Evolutionary conservation across 1,140 invertebrate genomes (phyloP), one percentile per base, ranked within the genome.

Genomic region (Neodiprion lecontei): DNA sequence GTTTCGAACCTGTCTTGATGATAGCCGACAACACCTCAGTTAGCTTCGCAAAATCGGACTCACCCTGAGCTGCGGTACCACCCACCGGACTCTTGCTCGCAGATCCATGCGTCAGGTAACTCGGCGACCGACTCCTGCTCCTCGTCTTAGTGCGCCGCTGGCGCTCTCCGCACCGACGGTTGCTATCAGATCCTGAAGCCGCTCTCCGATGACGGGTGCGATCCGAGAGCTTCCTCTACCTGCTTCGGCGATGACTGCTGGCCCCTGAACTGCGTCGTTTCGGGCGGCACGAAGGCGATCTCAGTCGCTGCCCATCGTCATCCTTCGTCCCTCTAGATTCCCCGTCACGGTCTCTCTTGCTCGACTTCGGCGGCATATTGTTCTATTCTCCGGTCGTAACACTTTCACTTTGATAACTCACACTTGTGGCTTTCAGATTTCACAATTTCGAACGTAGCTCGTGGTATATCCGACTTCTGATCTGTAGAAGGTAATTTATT

Each of bases 51-150:
- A 61, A 61, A 61, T 61, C 53, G 11, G 53, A 61, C 72, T 76
- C 72, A 76, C 72, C 75, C 69, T 75, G 8, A 47, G 23, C 40
- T 67, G 72, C 28, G 28, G 28, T 40, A 40, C 28, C 28, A 40
- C 28, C 28, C 1, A 49, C 48, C 47, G 48, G 48, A 49, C n/a
- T n/a, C 12, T 8, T n/a, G 0, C 12, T 10, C 7, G 69, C 28
- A 3, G n/a, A 48, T 48, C 61, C n/a, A 9, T 21, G 69, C n/a
- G 48, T 17, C 48, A 17, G 69, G 48, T 1, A 17, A 49, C 48
- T 49, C 48, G 48, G 49, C 11, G 69, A 70, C 61, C 69, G 69
- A n/a, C 69, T 70, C 9, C 68, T 69, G 68, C 23, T 23, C 49
- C 9, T 69, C 68, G 23, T 17, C 23, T n/a, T 28, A 21, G 17